Base-by-base conservation (phyloP, 2,888 invertebrate genomes). In the Lordiphosa fenestrarum region DNA sequence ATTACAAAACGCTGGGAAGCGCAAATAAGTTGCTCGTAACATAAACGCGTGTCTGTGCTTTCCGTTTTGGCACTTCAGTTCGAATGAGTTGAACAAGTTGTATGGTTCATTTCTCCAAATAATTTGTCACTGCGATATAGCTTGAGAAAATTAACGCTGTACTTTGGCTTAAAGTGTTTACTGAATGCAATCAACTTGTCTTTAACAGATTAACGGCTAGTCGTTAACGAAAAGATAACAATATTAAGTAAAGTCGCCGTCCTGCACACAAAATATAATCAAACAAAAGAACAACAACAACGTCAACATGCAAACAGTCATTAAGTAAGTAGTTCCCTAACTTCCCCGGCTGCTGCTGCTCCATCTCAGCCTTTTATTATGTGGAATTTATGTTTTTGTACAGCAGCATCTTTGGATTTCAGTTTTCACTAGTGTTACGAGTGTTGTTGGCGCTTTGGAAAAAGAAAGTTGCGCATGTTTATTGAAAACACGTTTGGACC, bases 281-380 rank as follows among this genome's bases (percentile, higher is more conserved):
- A 49, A 36, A 46, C 3, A 30, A 41, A 51, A 41, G 0, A 51
- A 46, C 12, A 44, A 69, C 62, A 73, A 73, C 13, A 15, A 33
- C 30, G 69, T 55, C 50, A 84, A 59, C 57, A 88, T 88, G 88
- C 88, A 88, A 77, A 88, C 88, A 53, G 87, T 88, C 53, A 88
- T 88, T 67, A 87, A 88, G 88, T 88, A 86, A 88, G 88, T 88
- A 72, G 52, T 48, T 23, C 48, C 41, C 41, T 15, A 2, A 15
- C 23, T 4, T 5, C 30, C n/a, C 21, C 21, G n/a, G 9, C 37
- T 19, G 6, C 10, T 25, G 3, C 10, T n/a, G 10, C n/a, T 25
- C 19, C 40, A 19, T 40, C 40, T 21, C 10, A 19, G 23, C 7
- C 9, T 39, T 19, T 39, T 44, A 15, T 44, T 44, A 33, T 33